phyloP scores from a whole-genome alignment of 2,113 vertebrate genomes.

The Apteryx mantelli region DNA sequence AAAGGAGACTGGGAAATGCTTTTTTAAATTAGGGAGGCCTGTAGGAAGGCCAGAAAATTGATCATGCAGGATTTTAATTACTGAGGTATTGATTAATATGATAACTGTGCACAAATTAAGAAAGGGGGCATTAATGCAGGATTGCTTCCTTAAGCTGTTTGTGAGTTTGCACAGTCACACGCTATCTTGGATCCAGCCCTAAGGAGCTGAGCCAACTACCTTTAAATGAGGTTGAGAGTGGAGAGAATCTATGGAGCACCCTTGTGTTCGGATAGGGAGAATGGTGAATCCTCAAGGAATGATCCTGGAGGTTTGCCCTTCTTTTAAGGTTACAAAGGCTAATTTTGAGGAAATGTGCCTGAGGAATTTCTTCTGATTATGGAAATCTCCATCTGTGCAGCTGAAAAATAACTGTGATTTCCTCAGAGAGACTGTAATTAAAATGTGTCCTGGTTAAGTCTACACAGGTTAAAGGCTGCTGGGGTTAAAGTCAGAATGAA shows the following conservation, averaged over 20 bases:
- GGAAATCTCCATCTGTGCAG: slow-evolving; percentile 46
- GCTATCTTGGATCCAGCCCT: background rate
- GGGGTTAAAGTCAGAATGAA: slow-evolving; percentile 50
- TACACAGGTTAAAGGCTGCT: slow-evolving; percentile 60
- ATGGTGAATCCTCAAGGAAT: background rate
- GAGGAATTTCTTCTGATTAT: slow-evolving; percentile 59
- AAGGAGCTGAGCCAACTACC: background rate
- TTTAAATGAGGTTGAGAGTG: background rate
- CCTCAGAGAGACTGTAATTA: slow-evolving; percentile 56
- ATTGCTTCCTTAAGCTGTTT: slow-evolving; percentile 34
- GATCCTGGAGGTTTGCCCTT: background rate
- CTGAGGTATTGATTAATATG: slow-evolving; percentile 30
- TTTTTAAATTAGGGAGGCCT: background rate
- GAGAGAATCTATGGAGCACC: background rate
- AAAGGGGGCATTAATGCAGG: background rate
- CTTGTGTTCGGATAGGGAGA: background rate
- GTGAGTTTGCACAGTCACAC: background rate
- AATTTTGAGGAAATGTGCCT: slow-evolving; percentile 51
- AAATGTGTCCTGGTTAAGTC: slow-evolving; percentile 70
- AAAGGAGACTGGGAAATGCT: background rate
- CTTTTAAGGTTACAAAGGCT: slow-evolving; percentile 46
- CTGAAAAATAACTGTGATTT: slow-evolving; percentile 54
- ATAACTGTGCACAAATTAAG: slow-evolving; percentile 20
- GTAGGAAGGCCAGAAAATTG: slow-evolving; percentile 37
- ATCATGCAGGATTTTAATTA: slow-evolving; percentile 50